These are phyloP conservation scores for Dasyprocta punctata DNA, from an alignment of 2,113 vertebrate species.

Conservation along the genomic window DNA sequence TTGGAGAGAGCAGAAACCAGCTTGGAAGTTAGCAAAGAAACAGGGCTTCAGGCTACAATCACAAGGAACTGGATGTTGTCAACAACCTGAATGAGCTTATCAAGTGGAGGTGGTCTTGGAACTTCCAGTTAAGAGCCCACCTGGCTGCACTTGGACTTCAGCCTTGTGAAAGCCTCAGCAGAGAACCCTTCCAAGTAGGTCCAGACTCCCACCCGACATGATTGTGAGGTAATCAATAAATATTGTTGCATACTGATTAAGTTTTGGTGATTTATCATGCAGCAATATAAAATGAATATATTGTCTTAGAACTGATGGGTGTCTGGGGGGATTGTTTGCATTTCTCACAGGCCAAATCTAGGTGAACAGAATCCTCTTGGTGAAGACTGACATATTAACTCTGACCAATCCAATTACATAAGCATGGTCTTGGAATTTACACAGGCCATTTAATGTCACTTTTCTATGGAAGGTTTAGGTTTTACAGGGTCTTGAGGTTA, in stretches of 20 bases:
- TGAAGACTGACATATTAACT: background rate
- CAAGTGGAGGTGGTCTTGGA: background rate
- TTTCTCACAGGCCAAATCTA: background rate
- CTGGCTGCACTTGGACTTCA: background rate
- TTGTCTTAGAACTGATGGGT: background rate
- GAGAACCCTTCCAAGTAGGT: background rate
- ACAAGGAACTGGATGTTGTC: background rate
- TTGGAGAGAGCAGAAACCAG: background rate
- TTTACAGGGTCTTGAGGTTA: background rate
- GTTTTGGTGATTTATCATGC: background rate
- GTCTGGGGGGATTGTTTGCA: no score
- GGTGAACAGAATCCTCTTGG: background rate
- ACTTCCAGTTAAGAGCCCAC: background rate
- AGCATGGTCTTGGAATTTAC: background rate
- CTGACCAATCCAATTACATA: background rate
- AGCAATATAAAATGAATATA: background rate
- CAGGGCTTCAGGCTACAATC: accelerated
- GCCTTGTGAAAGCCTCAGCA: background rate
- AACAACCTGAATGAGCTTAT: background rate
- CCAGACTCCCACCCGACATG: background rate
- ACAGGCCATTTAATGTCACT: background rate
- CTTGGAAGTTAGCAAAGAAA: background rate
- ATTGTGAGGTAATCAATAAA: background rate
- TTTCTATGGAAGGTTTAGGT: background rate
- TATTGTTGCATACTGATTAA: background rate